Conservation (phyloP, 2,888 invertebrate species). For the Zygaena filipendulae region DNA sequence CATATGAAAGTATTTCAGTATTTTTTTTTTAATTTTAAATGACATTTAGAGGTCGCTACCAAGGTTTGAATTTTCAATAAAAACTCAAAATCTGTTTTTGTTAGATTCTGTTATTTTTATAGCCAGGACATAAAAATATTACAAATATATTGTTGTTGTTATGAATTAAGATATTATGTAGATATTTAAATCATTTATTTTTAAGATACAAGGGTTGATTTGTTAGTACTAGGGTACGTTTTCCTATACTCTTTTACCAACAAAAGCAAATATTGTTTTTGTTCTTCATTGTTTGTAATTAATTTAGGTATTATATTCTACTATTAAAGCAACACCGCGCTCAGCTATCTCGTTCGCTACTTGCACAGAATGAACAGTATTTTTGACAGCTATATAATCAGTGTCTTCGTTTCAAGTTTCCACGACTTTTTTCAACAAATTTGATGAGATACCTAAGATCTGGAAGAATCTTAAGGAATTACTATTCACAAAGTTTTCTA, state of each 20-base stretch:
- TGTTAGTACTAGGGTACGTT: slow-evolving; percentile 8
- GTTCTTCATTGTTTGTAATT: slow-evolving; percentile 12
- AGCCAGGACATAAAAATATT: slow-evolving; percentile 4
- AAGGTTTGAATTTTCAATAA: slow-evolving; percentile 8
- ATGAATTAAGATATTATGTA: slow-evolving; percentile 4
- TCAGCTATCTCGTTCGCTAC: slow-evolving; percentile 15
- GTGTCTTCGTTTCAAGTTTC: slow-evolving; percentile 6
- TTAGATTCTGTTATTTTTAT: slow-evolving; percentile 6
- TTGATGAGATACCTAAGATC: slow-evolving; percentile 4
- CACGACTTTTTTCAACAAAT: slow-evolving; percentile 4
- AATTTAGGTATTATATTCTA: no score
- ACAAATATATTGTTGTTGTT: slow-evolving; percentile 5
- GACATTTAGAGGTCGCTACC: slow-evolving; percentile 9
- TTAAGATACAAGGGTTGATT: not conserved
- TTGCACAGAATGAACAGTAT: slow-evolving; percentile 10
- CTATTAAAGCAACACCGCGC: no score
- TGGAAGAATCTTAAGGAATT: slow-evolving; percentile 6
- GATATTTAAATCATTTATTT: not conserved
- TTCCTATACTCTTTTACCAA: slow-evolving; percentile 12
- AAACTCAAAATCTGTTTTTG: slow-evolving; percentile 6
- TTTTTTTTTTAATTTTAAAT: slow-evolving; percentile 7
- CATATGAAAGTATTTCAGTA: slow-evolving; percentile 6
- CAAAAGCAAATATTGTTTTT: slow-evolving; percentile 16
- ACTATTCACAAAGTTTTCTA: slow-evolving; percentile 5
- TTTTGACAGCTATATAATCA: slow-evolving; percentile 10